Conservation (phyloP, 2,113 vertebrate genomes). For the Nerophis lumbriciformis region DNA sequence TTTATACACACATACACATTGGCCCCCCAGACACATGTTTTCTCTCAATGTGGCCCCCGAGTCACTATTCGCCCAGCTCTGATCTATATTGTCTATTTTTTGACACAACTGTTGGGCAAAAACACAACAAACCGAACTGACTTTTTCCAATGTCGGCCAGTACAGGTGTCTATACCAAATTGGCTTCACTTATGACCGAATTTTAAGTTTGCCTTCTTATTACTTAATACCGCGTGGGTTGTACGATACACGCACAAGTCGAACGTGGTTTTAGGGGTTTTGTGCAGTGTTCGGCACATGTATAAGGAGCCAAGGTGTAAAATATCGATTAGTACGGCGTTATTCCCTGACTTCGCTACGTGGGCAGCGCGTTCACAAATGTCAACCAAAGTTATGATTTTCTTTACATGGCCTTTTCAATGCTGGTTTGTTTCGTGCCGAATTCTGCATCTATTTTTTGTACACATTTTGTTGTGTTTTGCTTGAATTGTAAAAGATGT, state of each 20-base stretch:
- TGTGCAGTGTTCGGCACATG: neutral
- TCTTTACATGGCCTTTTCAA: fast-evolving
- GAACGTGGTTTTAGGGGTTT: fast-evolving
- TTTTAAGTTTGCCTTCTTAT: neutral
- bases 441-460: too few species aligned
- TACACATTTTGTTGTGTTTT: too few species aligned
- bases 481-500: too few species aligned
- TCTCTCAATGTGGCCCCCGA: too few species aligned
- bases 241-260: neutral
- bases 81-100: too few species aligned
- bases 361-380: neutral
- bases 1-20: too few species aligned
- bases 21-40: too few species aligned
- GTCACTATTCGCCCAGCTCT: too few species aligned
- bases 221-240: fast-evolving
- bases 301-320: too few species aligned
- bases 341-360: neutral
- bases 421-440: too few species aligned
- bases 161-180: neutral
- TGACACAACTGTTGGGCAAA: too few species aligned
- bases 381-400: slow-evolving; percentile 20
- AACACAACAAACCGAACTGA: too few species aligned
- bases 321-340: fast-evolving
- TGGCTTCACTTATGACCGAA: neutral
- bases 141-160: neutral